phyloP scores from a whole-genome alignment of 1,140 invertebrate genomes.

The Drosophila busckii region DNA sequence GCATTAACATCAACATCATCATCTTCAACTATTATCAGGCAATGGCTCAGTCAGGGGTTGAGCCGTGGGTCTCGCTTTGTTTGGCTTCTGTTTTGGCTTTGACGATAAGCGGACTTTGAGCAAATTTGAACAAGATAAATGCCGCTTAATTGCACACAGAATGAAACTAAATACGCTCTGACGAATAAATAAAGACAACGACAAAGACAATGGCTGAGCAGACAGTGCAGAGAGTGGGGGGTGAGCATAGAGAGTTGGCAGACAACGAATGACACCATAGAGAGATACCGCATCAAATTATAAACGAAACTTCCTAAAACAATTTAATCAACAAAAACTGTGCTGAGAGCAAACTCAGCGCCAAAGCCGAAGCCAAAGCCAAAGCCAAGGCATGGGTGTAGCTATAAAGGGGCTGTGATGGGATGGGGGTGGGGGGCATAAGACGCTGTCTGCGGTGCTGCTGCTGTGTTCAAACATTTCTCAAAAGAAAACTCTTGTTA shows the following conservation, averaged over 20 bases:
- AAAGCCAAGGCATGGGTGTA: neutral
- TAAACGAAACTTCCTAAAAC: slow-evolving; percentile 67
- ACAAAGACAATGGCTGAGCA: slow-evolving; percentile 7
- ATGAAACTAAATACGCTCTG: slow-evolving; percentile 27
- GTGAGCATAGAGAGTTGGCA: slow-evolving; percentile 12
- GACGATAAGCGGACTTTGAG: slow-evolving; percentile 49
- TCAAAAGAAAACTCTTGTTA: slow-evolving; percentile 56
- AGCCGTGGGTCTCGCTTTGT: slow-evolving; percentile 18
- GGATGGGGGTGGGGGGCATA: neutral
- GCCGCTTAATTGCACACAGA: slow-evolving; percentile 52
- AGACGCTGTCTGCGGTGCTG: slow-evolving; percentile 5
- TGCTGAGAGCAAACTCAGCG: neutral
- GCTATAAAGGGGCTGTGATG: too few relatives aligned
- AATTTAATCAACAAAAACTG: slow-evolving; percentile 64
- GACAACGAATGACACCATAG: slow-evolving; percentile 21
- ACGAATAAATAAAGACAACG: slow-evolving; percentile 13
- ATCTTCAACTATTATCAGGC: too few relatives aligned
- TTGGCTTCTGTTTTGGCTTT: slow-evolving; percentile 40
- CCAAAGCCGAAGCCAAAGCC: neutral
- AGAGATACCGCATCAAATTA: slow-evolving; percentile 54
- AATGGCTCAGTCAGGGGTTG: slow-evolving; percentile 5
- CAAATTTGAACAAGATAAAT: slow-evolving; percentile 71
- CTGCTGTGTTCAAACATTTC: slow-evolving; percentile 25
- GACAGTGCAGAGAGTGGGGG: neutral
- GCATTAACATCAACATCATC: too few relatives aligned